A percentile compares a stretch with the other conserved stretches of the same genome.
These are phyloP conservation scores for Ivindomyrus marchei DNA, from an alignment of 2,113 vertebrate genomes.

Conservation along the genomic window DNA sequence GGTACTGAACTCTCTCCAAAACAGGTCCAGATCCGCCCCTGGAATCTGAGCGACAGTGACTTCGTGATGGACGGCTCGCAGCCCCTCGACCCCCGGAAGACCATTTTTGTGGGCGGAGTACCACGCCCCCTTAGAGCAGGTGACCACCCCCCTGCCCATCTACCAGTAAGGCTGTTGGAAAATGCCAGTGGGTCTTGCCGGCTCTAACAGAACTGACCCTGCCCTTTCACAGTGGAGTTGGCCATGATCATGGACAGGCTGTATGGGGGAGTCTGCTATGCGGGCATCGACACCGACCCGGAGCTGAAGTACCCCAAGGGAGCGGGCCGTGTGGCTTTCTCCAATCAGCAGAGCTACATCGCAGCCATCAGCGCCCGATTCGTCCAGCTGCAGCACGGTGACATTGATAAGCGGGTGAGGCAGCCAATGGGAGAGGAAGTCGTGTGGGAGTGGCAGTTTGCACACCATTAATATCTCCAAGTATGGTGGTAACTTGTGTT, in stretches of 20 bases:
- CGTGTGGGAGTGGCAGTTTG: neutral
- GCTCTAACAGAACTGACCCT: neutral
- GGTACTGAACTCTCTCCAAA: neutral
- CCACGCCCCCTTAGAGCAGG: constrained; percentile 91
- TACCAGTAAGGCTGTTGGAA: neutral
- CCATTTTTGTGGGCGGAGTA: constrained; percentile 97
- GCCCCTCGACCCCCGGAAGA: constrained; percentile 93
- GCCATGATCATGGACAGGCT: constrained; percentile 99
- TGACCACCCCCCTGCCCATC: constrained; percentile 35
- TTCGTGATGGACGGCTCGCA: constrained; percentile 99
- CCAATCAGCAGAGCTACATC: constrained; percentile 98
- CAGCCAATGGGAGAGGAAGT: neutral
- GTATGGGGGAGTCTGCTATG: constrained; percentile 94
- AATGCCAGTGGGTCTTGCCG: neutral
- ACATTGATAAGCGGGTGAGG: constrained; percentile 93
- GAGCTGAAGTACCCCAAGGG: constrained; percentile 97
- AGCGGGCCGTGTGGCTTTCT: constrained; percentile 93
- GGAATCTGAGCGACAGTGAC: constrained; percentile 96
- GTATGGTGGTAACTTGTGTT: neutral
- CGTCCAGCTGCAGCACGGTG: constrained; percentile 95
- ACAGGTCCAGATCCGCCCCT: constrained; percentile 95
- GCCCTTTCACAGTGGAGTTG: constrained; percentile 74
- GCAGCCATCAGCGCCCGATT: constrained; percentile 98
- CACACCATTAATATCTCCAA: neutral
- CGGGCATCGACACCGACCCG: constrained; percentile 93